Conservation (phyloP, 2,113 vertebrate genomes). For the Ochotona curzoniae region DNA sequence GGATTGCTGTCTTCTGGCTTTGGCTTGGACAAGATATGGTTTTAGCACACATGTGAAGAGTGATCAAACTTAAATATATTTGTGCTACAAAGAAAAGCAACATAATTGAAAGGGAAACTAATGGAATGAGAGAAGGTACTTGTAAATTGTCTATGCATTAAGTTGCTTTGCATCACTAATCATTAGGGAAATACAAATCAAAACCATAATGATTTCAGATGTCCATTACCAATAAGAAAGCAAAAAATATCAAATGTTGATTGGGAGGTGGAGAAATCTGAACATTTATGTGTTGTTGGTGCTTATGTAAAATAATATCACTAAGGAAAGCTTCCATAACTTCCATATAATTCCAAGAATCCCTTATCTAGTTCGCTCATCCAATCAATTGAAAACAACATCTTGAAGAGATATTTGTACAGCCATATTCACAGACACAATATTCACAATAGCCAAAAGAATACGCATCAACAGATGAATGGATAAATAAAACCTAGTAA, state of each 20-base stretch:
- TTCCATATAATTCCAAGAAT: not conserved
- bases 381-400: not conserved
- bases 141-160: not conserved
- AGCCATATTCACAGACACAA: not conserved
- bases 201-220: not conserved
- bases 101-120: not conserved
- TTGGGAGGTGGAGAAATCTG: not conserved
- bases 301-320: not conserved
- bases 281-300: not conserved
- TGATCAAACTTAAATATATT: not conserved
- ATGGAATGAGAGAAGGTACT: constrained; percentile 9
- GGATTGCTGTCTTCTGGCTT: no score
- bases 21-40: no score
- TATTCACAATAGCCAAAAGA: not conserved
- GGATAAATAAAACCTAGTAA: not conserved
- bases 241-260: not conserved
- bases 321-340: not conserved
- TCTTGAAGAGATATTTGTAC: not conserved
- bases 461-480: not conserved
- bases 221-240: not conserved
- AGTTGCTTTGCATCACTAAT: not conserved
- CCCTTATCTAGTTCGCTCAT: not conserved
- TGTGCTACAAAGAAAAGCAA: not conserved
- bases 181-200: not conserved
- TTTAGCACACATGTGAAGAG: no score